These are phyloP conservation scores for Tor tambroides DNA, from an alignment of 2,113 vertebrate species.

Conservation along the genomic window DNA sequence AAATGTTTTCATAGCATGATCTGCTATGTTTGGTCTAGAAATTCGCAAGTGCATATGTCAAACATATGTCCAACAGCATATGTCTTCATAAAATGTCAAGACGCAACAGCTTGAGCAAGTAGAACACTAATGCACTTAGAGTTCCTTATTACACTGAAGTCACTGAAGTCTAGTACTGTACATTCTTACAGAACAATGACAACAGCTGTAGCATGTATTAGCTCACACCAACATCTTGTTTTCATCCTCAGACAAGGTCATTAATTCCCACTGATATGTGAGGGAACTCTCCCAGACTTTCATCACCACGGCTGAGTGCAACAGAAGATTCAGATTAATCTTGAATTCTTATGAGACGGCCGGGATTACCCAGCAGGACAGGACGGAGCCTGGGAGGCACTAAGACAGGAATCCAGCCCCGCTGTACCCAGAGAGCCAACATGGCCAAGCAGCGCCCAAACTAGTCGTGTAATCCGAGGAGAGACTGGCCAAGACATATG, in stretches of 20 bases:
- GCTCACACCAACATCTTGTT: conserved; percentile 35
- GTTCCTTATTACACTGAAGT: background rate
- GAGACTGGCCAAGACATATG: conserved; percentile 38
- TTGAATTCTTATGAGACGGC: conserved; percentile 46
- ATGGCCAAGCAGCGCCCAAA: background rate
- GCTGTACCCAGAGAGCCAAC: background rate
- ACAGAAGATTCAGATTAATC: conserved; percentile 48
- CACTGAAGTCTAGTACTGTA: background rate
- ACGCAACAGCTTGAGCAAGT: conserved; percentile 5
- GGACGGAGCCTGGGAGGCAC: conserved; percentile 29
- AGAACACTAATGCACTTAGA: background rate
- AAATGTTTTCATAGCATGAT: background rate
- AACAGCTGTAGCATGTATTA: conserved; percentile 8
- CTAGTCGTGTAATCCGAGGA: conserved; percentile 28
- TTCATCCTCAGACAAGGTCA: conserved; percentile 46
- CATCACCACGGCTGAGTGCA: conserved; percentile 35
- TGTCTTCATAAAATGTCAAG: conserved; percentile 2
- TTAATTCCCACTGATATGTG: conserved; percentile 42
- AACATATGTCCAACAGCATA: background rate
- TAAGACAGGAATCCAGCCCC: conserved; percentile 26
- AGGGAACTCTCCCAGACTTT: conserved; percentile 53
- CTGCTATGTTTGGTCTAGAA: conserved; percentile 23
- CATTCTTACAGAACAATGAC: background rate
- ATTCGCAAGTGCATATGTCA: background rate
- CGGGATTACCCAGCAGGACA: conserved; percentile 49